Conservation (phyloP, 2,113 vertebrate genomes). For the Notiomystis cincta region DNA sequence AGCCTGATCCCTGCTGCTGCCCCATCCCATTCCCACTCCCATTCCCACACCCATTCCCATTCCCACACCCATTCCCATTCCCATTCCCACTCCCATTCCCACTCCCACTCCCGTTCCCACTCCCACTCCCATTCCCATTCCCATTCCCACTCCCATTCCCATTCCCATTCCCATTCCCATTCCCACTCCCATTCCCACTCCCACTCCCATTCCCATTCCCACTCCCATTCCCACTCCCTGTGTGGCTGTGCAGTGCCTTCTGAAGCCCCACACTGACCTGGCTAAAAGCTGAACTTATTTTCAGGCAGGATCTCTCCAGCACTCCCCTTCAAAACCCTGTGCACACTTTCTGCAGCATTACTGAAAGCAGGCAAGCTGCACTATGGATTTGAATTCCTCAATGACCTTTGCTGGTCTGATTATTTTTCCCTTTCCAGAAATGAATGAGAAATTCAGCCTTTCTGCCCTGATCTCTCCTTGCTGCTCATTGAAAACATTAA, state of each 20-base stretch:
- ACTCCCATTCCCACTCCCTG: not conserved
- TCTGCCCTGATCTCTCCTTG: not conserved
- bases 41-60: not conserved
- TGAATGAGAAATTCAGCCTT: not conserved
- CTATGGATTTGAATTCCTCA: not conserved
- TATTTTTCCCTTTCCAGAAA: not conserved
- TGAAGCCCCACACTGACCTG: not conserved
- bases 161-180: not conserved
- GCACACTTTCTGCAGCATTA: not conserved
- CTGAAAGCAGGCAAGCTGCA: not conserved
- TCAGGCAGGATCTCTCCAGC: not conserved
- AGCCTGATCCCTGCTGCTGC: not conserved
- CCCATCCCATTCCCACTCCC: not conserved
- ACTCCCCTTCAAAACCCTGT: not conserved
- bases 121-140: not conserved
- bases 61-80: not conserved
- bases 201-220: not conserved
- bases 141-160: not conserved
- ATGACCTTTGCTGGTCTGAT: not conserved
- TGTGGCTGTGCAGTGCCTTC: not conserved
- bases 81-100: not conserved
- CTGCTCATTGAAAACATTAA: not conserved
- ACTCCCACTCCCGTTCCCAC: no score
- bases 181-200: not conserved
- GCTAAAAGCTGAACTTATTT: not conserved